Base-by-base conservation (phyloP, 1,140 invertebrate genomes). In the Sesamia nonagrioides region DNA sequence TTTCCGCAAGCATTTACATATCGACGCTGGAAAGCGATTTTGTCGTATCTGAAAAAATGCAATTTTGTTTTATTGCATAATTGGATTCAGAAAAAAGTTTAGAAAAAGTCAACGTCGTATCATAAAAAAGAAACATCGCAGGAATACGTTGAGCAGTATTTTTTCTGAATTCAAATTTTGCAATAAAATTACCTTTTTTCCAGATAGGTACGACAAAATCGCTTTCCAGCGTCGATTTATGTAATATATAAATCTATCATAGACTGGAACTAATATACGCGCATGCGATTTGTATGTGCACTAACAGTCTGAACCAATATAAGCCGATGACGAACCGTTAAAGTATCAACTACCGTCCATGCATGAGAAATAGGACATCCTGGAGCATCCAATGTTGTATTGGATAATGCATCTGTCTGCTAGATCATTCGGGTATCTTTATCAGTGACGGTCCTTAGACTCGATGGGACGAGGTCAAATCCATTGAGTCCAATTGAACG, bases 401-500 rank as follows among this genome's bases (percentile, higher is more conserved):
- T 76, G 21, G 73, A 76, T 76, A 76, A 76, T 77, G 58, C 75
- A 66, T 40, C 40, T 52, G 42, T 61, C 21, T 50, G n/a, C 48
- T 54, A 68, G 60, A 77, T 77, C 60, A 77, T 77, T 42, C 48
- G 60, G 42, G 60, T 42, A 66, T 76, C 75, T 77, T 77, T 60
- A 76, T 66, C 33, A 27, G 63, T 68, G 60, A 40, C 45, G 33
- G 13, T 54, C 35, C 48, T 40, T 54, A 27, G 45, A 52, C 76
- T 18, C 66, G 21, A 69, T 73, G 66, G 48, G 9, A 17, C 79
- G 79, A 81, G 79, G 79, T 81, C 79, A 75, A 74, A 77, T 81
- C 61, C 69, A 81, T 81, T 81, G 75, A 33, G 69, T 50, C 61
- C 79, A 81, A 81, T 81, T 81, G 75, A 80, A 52, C 52, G 18